Evolutionary conservation across 2,888 invertebrate species (phyloP).

Genomic region (Euplagia quadripunctaria): DNA sequence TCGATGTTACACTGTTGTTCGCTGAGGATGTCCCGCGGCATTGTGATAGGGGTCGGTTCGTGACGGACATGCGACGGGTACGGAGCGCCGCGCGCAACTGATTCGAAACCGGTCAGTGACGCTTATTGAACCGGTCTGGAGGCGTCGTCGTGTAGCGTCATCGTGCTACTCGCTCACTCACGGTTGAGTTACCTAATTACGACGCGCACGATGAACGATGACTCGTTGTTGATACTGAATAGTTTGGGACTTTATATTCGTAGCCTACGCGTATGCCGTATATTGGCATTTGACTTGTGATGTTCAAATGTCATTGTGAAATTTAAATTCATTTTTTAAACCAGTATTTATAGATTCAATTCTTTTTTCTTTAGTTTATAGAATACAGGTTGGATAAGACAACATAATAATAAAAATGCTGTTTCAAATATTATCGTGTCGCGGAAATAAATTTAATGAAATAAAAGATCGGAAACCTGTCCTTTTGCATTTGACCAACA

Average conservation of each 20-base stretch:
- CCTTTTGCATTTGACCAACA: no score
- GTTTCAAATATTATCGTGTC: not conserved
- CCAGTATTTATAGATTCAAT: not conserved
- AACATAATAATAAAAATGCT: not conserved
- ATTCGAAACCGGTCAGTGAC: constrained; percentile 46
- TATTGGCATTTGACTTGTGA: not conserved
- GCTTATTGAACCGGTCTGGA: constrained; percentile 43
- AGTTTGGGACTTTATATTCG: not conserved
- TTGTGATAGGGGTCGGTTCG: constrained; percentile 29
- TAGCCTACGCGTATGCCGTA: constrained; percentile 10
- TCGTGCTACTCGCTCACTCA: constrained; percentile 15
- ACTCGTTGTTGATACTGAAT: not conserved
- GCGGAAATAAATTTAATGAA: not conserved
- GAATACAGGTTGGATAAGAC: not conserved
- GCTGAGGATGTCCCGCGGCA: constrained; percentile 41
- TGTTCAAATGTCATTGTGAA: not conserved
- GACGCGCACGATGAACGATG: not conserved
- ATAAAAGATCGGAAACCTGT: no score
- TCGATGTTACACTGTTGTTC: constrained; percentile 50
- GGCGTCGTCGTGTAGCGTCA: constrained; percentile 22
- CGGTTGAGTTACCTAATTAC: not conserved
- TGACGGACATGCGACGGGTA: constrained; percentile 41
- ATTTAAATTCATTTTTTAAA: not conserved
- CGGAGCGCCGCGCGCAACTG: constrained; percentile 44
- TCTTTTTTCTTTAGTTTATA: not conserved